phyloP scores from a whole-genome alignment of 2,888 invertebrate species.

The Xestia rhomboidea region DNA sequence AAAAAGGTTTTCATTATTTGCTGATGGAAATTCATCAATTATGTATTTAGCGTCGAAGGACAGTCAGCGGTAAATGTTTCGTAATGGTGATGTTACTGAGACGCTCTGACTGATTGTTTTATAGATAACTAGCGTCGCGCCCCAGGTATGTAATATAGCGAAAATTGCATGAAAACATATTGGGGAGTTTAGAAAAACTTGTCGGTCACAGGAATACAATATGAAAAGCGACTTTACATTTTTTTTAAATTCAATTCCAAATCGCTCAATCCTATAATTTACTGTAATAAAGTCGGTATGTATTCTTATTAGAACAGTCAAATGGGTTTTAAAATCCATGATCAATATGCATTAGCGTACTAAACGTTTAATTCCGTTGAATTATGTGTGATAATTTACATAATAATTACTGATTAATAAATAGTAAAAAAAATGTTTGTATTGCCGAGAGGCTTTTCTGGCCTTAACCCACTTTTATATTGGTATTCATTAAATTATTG shows the following conservation, averaged over 20 bases:
- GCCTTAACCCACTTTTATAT: slow-evolving; percentile 26
- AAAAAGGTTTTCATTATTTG: slow-evolving; percentile 54
- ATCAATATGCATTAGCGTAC: background rate
- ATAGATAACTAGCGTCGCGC: background rate
- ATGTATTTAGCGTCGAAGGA: slow-evolving; percentile 45
- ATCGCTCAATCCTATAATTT: background rate
- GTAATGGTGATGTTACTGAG: background rate
- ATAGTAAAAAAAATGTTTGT: background rate
- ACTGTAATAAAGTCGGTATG: background rate
- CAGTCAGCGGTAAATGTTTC: slow-evolving; percentile 26
- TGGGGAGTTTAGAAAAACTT: background rate
- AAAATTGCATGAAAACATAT: background rate
- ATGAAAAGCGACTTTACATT: background rate
- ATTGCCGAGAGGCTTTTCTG: slow-evolving; percentile 9
- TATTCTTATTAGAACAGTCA: background rate
- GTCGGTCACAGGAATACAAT: background rate
- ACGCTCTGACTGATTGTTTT: background rate
- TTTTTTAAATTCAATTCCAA: background rate
- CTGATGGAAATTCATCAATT: slow-evolving; percentile 43
- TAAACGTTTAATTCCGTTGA: background rate
- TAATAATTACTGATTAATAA: slow-evolving; percentile 1
- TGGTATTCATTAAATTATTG: background rate
- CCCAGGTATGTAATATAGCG: background rate
- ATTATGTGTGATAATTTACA: slow-evolving; percentile 6
- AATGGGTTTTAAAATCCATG: background rate